These are phyloP conservation scores for Molanna angustata DNA, from an alignment of 2,888 invertebrate species.

Conservation along the genomic window DNA sequence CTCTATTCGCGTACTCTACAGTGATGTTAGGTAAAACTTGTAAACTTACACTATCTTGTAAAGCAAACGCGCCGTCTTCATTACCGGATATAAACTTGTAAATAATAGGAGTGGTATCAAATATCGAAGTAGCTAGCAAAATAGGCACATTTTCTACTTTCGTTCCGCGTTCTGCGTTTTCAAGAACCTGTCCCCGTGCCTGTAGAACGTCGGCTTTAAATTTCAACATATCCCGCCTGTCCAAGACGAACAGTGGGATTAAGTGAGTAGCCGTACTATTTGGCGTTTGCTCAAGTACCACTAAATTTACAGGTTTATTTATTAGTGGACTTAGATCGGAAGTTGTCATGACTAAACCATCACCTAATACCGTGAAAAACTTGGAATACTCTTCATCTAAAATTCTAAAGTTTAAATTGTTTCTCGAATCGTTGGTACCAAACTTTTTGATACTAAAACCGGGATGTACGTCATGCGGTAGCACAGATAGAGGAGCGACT, in stretches of 20 bases:
- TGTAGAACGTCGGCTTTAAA: slow-evolving; percentile 65
- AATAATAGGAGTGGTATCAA: slow-evolving; percentile 63
- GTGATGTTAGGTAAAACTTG: slow-evolving; percentile 49
- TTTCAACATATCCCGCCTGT: slow-evolving; percentile 76
- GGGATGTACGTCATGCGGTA: slow-evolving; percentile 87
- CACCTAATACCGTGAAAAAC: slow-evolving; percentile 82
- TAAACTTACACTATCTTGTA: slow-evolving; percentile 59
- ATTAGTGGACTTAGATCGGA: slow-evolving; percentile 79
- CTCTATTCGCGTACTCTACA: slow-evolving; percentile 57
- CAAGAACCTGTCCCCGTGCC: slow-evolving; percentile 67
- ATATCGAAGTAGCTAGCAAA: slow-evolving; percentile 68
- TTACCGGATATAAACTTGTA: slow-evolving; percentile 80
- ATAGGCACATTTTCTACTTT: slow-evolving; percentile 68
- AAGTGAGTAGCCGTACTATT: slow-evolving; percentile 78
- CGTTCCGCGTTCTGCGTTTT: slow-evolving; percentile 74
- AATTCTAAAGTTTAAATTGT: slow-evolving; percentile 61
- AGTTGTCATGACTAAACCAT: slow-evolving; percentile 89
- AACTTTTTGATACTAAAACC: slow-evolving; percentile 85
- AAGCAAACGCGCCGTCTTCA: slow-evolving; percentile 68
- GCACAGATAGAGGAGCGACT: slow-evolving; percentile 57
- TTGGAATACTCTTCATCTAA: slow-evolving; percentile 79
- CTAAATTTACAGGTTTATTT: slow-evolving; percentile 76
- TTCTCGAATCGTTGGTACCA: slow-evolving; percentile 54
- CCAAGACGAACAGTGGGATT: slow-evolving; percentile 78
- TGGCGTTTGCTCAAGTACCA: slow-evolving; percentile 77